A percentile compares a stretch with the other conserved stretches of the same genome.
Conservation (phyloP, 2,113 vertebrate genomes). For the Heterocephalus glaber region DNA sequence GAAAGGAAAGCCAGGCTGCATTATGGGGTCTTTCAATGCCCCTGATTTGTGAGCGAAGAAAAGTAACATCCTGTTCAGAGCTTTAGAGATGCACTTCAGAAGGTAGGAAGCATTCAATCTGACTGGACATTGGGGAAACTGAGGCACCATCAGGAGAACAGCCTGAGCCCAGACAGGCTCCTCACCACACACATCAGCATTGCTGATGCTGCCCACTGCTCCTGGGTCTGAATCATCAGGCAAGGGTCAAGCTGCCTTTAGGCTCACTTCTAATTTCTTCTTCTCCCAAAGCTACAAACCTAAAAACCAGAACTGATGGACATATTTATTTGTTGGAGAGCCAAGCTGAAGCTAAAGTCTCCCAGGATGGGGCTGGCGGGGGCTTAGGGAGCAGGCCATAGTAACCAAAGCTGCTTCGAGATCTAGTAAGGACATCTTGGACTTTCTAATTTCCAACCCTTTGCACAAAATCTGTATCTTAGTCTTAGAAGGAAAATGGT, state of each 20-base stretch:
- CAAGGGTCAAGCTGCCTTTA: neutral
- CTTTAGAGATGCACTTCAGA: neutral
- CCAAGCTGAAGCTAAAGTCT: neutral
- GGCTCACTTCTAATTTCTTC: neutral
- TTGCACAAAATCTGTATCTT: neutral
- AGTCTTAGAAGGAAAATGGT: neutral
- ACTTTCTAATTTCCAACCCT: neutral
- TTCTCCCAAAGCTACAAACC: neutral
- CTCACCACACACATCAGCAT: neutral
- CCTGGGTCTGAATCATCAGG: neutral
- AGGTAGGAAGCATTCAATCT: neutral
- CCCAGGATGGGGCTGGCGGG: rapidly evolving
- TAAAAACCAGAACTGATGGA: neutral
- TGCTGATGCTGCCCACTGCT: neutral
- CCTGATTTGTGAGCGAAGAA: neutral
- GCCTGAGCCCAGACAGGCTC: neutral
- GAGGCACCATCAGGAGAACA: neutral
- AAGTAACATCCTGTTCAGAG: neutral
- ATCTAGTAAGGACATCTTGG: neutral
- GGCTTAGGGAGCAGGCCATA: neutral
- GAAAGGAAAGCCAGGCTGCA: neutral
- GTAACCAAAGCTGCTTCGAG: neutral
- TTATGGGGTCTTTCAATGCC: neutral
- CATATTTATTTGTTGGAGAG: neutral
- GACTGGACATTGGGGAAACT: neutral